Evolutionary conservation across 1,140 invertebrate species (phyloP).

Genomic region (Teleogryllus occipitalis): DNA sequence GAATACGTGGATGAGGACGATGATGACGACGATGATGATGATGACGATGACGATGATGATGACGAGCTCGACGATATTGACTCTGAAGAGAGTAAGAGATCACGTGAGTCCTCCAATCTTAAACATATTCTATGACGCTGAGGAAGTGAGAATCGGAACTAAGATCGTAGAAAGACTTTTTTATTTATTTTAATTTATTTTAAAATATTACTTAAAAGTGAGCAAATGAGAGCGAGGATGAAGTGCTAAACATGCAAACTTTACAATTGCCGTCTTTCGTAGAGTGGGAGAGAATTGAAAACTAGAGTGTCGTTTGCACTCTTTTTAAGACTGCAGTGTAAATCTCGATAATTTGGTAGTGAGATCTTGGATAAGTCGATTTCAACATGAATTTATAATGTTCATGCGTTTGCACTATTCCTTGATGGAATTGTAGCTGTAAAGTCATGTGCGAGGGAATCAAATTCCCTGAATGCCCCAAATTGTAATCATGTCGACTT

Average conservation of each 20-base stretch:
- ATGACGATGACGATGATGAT: background rate
- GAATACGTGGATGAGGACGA: background rate
- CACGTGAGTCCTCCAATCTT: conserved; percentile 3
- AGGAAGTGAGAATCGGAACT: background rate
- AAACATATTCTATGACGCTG: background rate
- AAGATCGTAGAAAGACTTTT: background rate
- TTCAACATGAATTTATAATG: background rate
- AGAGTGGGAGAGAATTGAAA: background rate
- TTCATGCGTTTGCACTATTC: too few relatives aligned
- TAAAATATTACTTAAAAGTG: background rate
- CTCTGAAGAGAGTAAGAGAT: background rate
- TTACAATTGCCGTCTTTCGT: background rate
- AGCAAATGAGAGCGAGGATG: conserved; percentile 3
- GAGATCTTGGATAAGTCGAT: conserved; percentile 1
- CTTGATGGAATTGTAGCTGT: too few relatives aligned
- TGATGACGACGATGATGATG: background rate
- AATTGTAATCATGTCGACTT: background rate
- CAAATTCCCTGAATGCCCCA: background rate
- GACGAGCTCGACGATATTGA: background rate
- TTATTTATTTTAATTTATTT: conserved; percentile 6
- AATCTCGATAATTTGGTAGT: background rate
- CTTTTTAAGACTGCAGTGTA: background rate
- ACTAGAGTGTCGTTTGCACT: background rate
- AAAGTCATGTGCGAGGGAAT: background rate
- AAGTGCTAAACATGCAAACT: background rate